These are phyloP conservation scores for Varanus komodoensis DNA, from an alignment of 2,113 vertebrate species.

Conservation along the genomic window DNA sequence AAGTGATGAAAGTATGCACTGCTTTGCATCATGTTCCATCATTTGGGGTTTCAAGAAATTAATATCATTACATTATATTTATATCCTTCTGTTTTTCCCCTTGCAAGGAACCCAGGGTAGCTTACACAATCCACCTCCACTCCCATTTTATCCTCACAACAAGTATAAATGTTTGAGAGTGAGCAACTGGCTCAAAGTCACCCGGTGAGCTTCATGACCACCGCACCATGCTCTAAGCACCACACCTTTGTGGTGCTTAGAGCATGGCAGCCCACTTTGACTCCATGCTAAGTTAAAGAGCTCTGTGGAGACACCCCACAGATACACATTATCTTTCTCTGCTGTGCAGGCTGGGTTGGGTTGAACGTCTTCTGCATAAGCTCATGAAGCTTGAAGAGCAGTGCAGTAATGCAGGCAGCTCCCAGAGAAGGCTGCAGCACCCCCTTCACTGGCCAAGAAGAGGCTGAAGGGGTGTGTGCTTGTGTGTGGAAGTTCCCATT, in stretches of 20 bases:
- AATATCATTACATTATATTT: no score
- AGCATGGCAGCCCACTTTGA: no score
- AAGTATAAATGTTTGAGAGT: no score
- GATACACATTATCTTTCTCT: constrained; percentile 8
- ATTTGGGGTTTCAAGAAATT: not conserved
- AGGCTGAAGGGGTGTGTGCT: not conserved
- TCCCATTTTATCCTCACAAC: no score
- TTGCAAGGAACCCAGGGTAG: no score
- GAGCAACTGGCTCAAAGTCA: no score
- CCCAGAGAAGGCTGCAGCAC: not conserved
- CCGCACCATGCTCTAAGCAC: no score
- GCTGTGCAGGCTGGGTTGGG: no score
- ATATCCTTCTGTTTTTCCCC: no score
- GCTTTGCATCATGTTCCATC: not conserved
- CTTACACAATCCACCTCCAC: no score
- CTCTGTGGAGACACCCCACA: not conserved
- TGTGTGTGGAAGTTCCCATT: not conserved
- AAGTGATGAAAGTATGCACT: not conserved
- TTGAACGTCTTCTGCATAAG: not conserved
- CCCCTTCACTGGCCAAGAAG: not conserved
- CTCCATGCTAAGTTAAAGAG: not conserved
- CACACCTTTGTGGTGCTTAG: no score
- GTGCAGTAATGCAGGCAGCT: not conserved
- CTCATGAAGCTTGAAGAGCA: not conserved
- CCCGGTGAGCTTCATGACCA: no score